Conservation (phyloP, 2,113 vertebrate genomes). For the Muntiacus reevesi region DNA sequence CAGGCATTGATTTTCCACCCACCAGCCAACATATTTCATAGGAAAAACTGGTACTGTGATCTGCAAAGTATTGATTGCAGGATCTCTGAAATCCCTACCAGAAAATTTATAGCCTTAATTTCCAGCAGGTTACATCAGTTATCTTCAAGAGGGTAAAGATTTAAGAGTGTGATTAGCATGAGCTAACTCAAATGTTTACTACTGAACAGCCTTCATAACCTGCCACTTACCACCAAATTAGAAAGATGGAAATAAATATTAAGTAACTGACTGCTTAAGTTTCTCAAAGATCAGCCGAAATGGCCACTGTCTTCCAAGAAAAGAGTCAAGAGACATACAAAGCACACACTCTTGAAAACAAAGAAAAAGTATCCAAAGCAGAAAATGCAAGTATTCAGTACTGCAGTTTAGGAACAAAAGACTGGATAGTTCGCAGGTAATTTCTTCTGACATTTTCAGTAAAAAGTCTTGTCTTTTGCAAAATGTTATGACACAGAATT, state of each 20-base stretch:
- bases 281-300: neutral
- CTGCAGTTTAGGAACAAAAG: neutral
- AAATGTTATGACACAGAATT: neutral
- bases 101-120: conserved; percentile 82
- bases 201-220: neutral
- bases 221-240: conserved; percentile 45
- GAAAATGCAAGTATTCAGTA: neutral
- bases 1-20: conserved; percentile 77
- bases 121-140: conserved; percentile 75
- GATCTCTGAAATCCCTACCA: conserved; percentile 72
- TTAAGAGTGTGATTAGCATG: conserved; percentile 66
- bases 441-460: neutral
- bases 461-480: neutral
- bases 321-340: neutral
- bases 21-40: conserved; percentile 73
- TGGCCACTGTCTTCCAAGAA: neutral
- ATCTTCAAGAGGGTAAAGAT: conserved; percentile 72
- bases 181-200: conserved; percentile 66
- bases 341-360: neutral
- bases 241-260: conserved; percentile 47
- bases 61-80: conserved; percentile 82
- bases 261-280: conserved; percentile 40
- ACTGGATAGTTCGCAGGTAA: neutral
- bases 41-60: conserved; percentile 78
- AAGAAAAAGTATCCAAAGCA: neutral